Conservation (phyloP, 1,140 invertebrate genomes). For the Mercenaria mercenaria region DNA sequence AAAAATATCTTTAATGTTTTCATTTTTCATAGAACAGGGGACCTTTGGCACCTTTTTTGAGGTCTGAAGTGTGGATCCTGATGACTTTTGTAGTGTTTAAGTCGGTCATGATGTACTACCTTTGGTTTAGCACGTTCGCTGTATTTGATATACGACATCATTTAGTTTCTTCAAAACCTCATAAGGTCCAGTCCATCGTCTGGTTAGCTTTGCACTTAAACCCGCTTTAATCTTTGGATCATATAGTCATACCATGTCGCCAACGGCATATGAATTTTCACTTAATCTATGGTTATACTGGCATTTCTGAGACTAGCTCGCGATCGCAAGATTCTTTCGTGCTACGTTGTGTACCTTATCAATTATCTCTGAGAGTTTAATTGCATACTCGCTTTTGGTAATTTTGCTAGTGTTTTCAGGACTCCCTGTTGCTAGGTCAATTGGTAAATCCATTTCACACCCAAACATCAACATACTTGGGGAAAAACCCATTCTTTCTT, state of each 20-base stretch:
- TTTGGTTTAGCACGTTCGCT: neutral
- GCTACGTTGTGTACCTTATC: neutral
- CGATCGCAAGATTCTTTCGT: neutral
- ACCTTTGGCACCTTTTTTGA: no score
- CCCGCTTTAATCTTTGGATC: neutral
- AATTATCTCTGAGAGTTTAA: neutral
- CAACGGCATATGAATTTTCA: neutral
- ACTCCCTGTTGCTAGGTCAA: conserved; percentile 38
- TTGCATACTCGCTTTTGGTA: neutral
- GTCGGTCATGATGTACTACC: neutral
- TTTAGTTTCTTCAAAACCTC: neutral
- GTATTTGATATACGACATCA: neutral
- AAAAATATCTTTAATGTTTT: no score
- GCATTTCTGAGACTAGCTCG: neutral
- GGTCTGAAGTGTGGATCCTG: no score
- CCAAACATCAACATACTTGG: conserved; percentile 64
- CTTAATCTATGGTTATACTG: neutral
- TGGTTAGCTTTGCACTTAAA: neutral
- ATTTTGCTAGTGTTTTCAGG: neutral
- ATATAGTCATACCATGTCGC: neutral
- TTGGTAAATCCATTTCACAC: conserved; percentile 47
- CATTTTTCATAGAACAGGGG: no score
- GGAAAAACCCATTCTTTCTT: conserved; percentile 20
- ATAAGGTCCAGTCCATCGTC: neutral
- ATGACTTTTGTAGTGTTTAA: neutral